Evolutionary conservation across 2,888 invertebrate genomes (phyloP).

Genomic region (Gnatocerus cornutus): DNA sequence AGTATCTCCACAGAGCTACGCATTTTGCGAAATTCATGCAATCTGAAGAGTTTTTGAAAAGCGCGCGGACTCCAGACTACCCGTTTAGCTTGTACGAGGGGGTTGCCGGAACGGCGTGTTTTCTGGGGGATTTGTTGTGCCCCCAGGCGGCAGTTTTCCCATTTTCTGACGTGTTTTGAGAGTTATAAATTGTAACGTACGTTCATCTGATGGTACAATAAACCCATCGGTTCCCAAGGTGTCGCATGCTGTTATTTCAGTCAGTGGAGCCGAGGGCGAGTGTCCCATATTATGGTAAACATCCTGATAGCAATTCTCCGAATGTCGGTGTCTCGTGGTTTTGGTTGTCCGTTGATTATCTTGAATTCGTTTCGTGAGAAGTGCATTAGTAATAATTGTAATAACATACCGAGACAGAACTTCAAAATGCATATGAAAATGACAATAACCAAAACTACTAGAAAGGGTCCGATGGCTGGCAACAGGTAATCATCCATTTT

Average conservation of each 20-base stretch:
- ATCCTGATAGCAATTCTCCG: background rate
- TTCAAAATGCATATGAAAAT: background rate
- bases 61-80: conserved; percentile 84
- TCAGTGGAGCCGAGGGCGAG: background rate
- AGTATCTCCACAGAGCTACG: conserved; percentile 83
- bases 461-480: background rate
- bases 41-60: conserved; percentile 77
- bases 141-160: conserved; percentile 87
- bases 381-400: too few relatives aligned
- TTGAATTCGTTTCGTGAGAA: background rate
- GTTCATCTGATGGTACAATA: too few relatives aligned
- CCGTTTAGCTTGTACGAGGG: conserved; percentile 92
- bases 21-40: conserved; percentile 85
- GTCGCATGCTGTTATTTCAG: background rate
- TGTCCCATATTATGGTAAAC: background rate
- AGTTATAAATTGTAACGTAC: background rate
- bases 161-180: conserved; percentile 81
- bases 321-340: background rate
- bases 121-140: conserved; percentile 82
- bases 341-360: conserved; percentile 1
- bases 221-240: too few relatives aligned
- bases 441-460: background rate
- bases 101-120: conserved; percentile 89
- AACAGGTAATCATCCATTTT: background rate
- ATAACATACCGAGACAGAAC: background rate